phyloP scores from a whole-genome alignment of 2,888 invertebrate species.

The Anodontia alba region DNA sequence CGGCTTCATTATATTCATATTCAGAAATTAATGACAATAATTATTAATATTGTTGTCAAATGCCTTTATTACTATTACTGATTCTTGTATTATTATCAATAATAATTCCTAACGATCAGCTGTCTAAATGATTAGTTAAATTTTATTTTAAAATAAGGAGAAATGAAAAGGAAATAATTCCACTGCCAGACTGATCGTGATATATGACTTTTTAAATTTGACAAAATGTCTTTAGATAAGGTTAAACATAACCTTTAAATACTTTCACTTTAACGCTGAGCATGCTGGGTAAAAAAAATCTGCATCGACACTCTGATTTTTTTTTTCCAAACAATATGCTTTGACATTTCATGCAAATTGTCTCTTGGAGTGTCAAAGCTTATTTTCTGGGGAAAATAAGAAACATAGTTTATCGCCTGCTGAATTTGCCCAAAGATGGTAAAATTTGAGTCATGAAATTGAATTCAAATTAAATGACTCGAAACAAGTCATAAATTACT shows the following conservation, averaged over 20 bases:
- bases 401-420: no score
- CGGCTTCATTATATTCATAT: constrained; percentile 12
- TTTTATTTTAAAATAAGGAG: background rate
- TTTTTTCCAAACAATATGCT: no score
- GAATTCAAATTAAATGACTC: constrained; percentile 2
- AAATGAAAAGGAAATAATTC: background rate
- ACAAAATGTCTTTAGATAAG: background rate
- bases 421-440: no score
- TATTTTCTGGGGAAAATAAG: no score
- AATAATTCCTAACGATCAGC: background rate
- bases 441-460: background rate
- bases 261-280: constrained; percentile 5
- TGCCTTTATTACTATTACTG: background rate
- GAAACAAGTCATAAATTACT: background rate
- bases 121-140: constrained; percentile 4
- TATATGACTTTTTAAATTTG: background rate
- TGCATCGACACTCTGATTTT: no score
- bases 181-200: background rate
- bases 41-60: constrained; percentile 17
- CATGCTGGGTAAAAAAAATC: no score
- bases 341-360: no score
- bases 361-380: no score
- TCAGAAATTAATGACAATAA: constrained; percentile 12
- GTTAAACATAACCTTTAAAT: background rate
- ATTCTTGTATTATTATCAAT: no score